Evolutionary conservation across 1,140 invertebrate genomes (phyloP), one percentile per base, ranked within the genome.

Genomic region (Schlechtendalia chinensis): DNA sequence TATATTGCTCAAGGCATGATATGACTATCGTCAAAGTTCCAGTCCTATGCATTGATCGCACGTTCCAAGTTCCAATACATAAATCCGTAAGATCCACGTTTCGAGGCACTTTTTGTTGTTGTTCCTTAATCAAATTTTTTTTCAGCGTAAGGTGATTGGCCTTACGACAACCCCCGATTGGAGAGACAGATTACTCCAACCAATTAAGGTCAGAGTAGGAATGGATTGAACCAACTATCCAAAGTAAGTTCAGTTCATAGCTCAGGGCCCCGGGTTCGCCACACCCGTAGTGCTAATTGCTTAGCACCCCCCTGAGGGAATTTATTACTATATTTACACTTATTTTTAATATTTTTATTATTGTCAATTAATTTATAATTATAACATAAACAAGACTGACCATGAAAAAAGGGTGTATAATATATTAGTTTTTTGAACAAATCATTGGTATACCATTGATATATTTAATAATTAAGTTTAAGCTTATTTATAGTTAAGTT

Each of bases 21-120:
- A 69, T n/a, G 14, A 45, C 14, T 69, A 39, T 69, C 39, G n/a
- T 69, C 65, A n/a, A n/a, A n/a, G n/a, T n/a, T n/a, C n/a, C n/a
- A n/a, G n/a, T n/a, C n/a, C n/a, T n/a, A n/a, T 59, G 16, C 11
- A 22, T 71, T 6, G 65, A 69, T 1, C n/a, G 39, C 39, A 69
- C 45, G 22, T 69, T 69, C 65, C 65, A 69, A 2, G 65, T 69
- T 69, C 65, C 39, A 69, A 69, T 69, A 12, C 8, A 11, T 47
- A 69, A 0, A 69, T 69, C 39, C 39, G 39, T 69, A 69, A 69
- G 19, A 16, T 69, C 29, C 14, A 22, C 14, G 8, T 3, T 69
- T 17, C 65, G 32, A 69, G 65, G 65, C 45, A 69, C 24, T 69
- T 6, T 67, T 67, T 47, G n/a, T n/a, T n/a, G n/a, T n/a, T n/a